Base-by-base conservation (phyloP, 2,797 vertebrate species). In the Lagocephalus sceleratus region DNA sequence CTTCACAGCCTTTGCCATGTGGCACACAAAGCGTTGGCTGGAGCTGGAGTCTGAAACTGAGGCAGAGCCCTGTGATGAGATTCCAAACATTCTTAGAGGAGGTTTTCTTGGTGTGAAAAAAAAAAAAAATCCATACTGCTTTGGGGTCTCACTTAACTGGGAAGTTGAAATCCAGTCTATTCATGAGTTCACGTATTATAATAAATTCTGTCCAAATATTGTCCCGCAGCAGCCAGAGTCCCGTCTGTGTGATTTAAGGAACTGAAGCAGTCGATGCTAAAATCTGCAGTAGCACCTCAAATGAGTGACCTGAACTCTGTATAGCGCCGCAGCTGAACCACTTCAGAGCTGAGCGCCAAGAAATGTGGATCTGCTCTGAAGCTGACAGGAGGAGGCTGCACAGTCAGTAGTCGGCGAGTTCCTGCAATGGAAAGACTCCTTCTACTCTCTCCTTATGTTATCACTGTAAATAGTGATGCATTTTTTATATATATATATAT, bases 1-100 rank as follows among this genome's bases (percentile, higher is more conserved):
- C 71, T 66, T 68, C 47, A 29, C 59, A 67, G 68, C 68, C 56
- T 68, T 60, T 73, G 77, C 80, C 80, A 83, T 80, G 75, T 81
- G 75, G 68, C 73, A 75, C 68, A 59, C 51, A 58, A 61, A 84
- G 72, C 38, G 38, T 59, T 76, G 58, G 70, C 77, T 79, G 64
- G 51, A 75, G 50, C 78, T 19, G 19, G 55, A 62, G 60, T 68
- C 60, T 61, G 40, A 42, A 68, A 71, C 71, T 59, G 62, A 65
- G 60, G 51, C 49, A 49, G 51, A 78, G 51, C 54, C 61, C 79
- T 85, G 74, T 84, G 76, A 86, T 81, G 70, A 62, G 53, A 51
- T 54, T 83, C 82, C 77, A 84, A 78, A 63, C 69, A 57, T 71
- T 78, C 57, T 71, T 57, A 49, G 64, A 70, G 9, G 60, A 75